These are phyloP conservation scores for Zeus faber DNA, from an alignment of 2,113 vertebrate genomes.

Conservation along the genomic window DNA sequence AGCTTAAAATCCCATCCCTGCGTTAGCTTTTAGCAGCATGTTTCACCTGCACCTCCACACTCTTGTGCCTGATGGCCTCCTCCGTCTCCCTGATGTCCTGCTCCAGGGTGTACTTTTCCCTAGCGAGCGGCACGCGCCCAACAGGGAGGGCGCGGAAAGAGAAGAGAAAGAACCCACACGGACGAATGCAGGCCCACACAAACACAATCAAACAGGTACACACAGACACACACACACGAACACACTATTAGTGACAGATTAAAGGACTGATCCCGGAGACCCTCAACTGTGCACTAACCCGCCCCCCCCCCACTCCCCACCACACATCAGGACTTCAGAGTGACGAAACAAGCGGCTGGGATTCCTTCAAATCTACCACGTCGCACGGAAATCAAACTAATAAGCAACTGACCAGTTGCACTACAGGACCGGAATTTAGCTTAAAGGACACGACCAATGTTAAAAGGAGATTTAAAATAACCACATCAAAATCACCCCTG, in stretches of 20 bases:
- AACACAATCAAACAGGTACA: slow-evolving; percentile 5
- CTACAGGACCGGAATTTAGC: too few relatives aligned
- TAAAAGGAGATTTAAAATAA: too few relatives aligned
- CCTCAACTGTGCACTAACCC: neutral
- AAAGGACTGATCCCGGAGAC: neutral
- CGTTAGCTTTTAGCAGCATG: too few relatives aligned
- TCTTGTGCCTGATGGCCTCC: slow-evolving; percentile 90
- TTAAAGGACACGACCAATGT: too few relatives aligned
- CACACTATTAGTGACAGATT: neutral
- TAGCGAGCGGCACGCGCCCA: slow-evolving; percentile 57
- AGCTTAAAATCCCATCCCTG: too few relatives aligned
- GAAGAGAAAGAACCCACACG: neutral
- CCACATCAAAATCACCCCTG: too few relatives aligned
- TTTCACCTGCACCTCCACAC: slow-evolving; percentile 93
- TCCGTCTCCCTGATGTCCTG: slow-evolving; percentile 96
- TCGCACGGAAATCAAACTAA: slow-evolving; percentile 8
- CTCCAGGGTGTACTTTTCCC: slow-evolving; percentile 92
- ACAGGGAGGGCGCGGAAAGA: neutral
- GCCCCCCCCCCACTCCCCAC: neutral
- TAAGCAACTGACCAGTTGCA: too few relatives aligned
- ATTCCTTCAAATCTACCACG: slow-evolving; percentile 1
- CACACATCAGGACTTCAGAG: neutral
- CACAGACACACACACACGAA: slow-evolving; percentile 23
- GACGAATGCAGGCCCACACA: neutral
- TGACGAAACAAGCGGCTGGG: neutral